Base-by-base conservation (phyloP, 1,140 invertebrate genomes). In the Drosophila arizonae region DNA sequence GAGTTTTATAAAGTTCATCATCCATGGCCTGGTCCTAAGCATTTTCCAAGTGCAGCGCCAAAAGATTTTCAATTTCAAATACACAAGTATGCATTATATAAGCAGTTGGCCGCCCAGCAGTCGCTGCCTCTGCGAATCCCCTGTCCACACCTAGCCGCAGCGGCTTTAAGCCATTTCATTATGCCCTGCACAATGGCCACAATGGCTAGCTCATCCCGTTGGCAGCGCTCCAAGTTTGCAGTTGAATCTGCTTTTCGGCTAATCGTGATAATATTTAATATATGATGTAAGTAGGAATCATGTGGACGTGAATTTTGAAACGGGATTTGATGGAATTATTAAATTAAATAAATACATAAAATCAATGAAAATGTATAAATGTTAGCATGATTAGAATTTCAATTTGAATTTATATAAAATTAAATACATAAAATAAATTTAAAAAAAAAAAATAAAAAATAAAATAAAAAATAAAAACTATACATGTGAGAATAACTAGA, bases 11-110 rank as follows among this genome's bases (percentile, higher is more conserved):
- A 86, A 86, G 82, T 86, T 86, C 79, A 86, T 87, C 82, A 87
- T 81, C 41, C 82, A 76, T 79, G 67, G 72, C 67, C 67, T 58
- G 79, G 80, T 75, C 75, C 67, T 68, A 87, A 86, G 82, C 82
- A 82, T 81, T 86, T 81, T 82, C 87, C 82, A 87, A 86, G 82
- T 79, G 82, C 82, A 87, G 65, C 75, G 78, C 70, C 78, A 86
- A 87, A 81, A 86, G 82, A 86, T 86, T 87, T 86, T 86, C 82
- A 87, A 86, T 87, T 86, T 86, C 79, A 86, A 87, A 86, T 87
- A 64, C 60, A 58, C 66, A 58, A 70, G 66, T 24, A 48, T 60
- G 54, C 43, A 79, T 86, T 86, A 86, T 87, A 82, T 87, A 86
- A 86, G 81, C 81, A 65, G 57, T 46, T 65, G 39, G 9, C 65